A percentile compares a stretch with the other conserved stretches of the same genome.
Conservation (phyloP, 2,797 vertebrate species). For the Trachops cirrhosus region DNA sequence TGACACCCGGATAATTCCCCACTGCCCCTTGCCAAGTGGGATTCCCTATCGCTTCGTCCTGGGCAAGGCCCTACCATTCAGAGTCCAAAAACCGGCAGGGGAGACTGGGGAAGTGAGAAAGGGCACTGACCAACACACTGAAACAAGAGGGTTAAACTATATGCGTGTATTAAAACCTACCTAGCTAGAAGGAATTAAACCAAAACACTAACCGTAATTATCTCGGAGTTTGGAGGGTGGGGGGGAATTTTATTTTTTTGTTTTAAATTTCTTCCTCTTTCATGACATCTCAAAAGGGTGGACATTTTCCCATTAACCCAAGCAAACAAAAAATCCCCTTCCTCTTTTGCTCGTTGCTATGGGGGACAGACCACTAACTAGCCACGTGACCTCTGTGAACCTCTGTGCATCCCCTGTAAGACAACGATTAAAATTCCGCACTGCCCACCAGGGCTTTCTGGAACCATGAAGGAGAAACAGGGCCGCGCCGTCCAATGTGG, state of each 20-base stretch:
- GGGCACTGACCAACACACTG: not conserved
- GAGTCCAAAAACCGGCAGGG: not conserved
- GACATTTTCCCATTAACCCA: not conserved
- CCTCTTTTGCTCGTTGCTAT: not conserved
- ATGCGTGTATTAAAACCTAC: not conserved
- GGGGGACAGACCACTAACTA: not conserved
- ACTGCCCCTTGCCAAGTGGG: slow-evolving; percentile 57
- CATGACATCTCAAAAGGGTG: not conserved
- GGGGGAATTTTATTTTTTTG: not conserved
- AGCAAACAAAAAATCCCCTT: not conserved
- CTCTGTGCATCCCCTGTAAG: not conserved
- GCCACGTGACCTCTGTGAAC: not conserved
- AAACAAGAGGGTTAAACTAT: not conserved
- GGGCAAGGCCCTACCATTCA: not conserved
- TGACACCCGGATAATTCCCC: slow-evolving; percentile 59
- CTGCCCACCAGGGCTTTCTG: not conserved
- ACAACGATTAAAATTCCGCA: not conserved
- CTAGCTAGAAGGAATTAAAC: not conserved
- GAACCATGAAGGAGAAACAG: not conserved
- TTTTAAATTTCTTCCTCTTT: not conserved
- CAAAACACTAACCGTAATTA: not conserved
- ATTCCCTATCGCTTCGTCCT: slow-evolving; percentile 53
- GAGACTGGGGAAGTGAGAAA: not conserved
- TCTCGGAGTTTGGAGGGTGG: not conserved
- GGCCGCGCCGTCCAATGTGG: not conserved